Evolutionary conservation across 2,888 invertebrate species (phyloP).

Genomic region (Apoderus coryli): DNA sequence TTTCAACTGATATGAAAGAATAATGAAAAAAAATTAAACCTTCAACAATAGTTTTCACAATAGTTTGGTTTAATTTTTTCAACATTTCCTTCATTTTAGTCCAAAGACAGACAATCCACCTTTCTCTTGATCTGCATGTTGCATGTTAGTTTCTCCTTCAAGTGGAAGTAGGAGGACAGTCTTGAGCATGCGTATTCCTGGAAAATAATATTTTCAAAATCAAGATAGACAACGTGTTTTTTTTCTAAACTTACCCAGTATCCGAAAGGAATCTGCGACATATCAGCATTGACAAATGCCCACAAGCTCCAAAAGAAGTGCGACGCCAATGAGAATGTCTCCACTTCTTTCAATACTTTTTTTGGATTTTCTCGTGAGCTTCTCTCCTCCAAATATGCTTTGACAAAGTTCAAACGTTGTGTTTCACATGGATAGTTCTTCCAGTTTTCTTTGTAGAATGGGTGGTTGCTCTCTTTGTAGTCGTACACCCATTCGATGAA

Average conservation of each 20-base stretch:
- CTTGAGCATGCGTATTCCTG: conserved; percentile 26
- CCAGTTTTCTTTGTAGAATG: conserved; percentile 56
- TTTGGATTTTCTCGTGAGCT: conserved; percentile 26
- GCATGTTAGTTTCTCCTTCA: conserved; percentile 23
- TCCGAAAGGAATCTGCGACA: conserved; percentile 83
- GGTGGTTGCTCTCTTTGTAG: conserved; percentile 63
- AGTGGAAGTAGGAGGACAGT: conserved; percentile 23
- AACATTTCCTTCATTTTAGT: too few relatives aligned
- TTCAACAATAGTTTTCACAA: too few relatives aligned
- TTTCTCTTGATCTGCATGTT: conserved; percentile 25
- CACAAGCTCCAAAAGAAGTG: conserved; percentile 93
- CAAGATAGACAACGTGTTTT: background rate
- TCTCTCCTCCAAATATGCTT: conserved; percentile 40
- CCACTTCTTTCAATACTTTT: conserved; percentile 48
- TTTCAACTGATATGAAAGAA: too few relatives aligned
- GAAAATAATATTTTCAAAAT: conserved; percentile 13
- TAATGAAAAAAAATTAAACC: too few relatives aligned
- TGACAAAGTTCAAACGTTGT: conserved; percentile 48
- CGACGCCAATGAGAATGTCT: conserved; percentile 70
- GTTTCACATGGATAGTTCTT: conserved; percentile 60
- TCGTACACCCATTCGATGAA: conserved; percentile 88
- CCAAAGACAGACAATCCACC: conserved; percentile 19
- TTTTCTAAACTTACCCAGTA: conserved; percentile 63
- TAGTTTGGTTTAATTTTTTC: too few relatives aligned
- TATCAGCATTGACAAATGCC: conserved; percentile 77